Evolutionary conservation across 2,113 vertebrate genomes (phyloP).

Genomic region (Gymnorhina tibicen): DNA sequence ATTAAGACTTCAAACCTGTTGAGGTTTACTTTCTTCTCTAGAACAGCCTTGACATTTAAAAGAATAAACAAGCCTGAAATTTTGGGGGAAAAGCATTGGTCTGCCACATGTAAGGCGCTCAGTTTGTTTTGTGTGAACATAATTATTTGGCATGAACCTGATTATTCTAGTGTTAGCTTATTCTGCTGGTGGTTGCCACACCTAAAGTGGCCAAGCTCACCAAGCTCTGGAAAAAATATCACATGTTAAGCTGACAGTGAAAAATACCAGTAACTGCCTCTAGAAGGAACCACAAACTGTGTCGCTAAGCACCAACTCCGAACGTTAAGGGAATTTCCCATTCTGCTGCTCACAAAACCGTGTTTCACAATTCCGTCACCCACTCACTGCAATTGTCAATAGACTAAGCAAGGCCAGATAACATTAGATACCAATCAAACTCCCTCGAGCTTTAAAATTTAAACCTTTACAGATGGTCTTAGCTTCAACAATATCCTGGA

Average conservation of each 20-base stretch:
- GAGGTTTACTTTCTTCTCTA: not conserved
- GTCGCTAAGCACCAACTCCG: fast-evolving
- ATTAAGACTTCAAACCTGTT: not conserved
- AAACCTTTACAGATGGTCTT: not conserved
- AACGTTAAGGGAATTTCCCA: not conserved
- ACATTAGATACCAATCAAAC: not conserved
- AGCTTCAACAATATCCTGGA: not conserved
- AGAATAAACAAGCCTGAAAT: not conserved
- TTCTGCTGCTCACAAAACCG: not conserved
- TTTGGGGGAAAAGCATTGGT: not conserved
- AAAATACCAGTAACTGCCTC: not conserved
- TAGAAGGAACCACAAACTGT: not conserved
- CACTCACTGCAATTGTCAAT: not conserved
- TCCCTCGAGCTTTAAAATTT: not conserved
- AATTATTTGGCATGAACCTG: not conserved
- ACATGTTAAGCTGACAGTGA: not conserved
- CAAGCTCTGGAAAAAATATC: not conserved
- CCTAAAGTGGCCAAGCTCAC: not conserved
- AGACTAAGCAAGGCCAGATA: not conserved
- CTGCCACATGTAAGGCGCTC: not conserved
- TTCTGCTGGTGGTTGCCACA: not conserved
- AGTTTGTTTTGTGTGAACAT: not conserved
- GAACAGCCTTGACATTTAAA: not conserved
- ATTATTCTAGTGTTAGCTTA: not conserved
- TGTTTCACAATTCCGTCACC: not conserved